phyloP scores from a whole-genome alignment of 2,797 vertebrate species.

The Nannoperca australis region DNA sequence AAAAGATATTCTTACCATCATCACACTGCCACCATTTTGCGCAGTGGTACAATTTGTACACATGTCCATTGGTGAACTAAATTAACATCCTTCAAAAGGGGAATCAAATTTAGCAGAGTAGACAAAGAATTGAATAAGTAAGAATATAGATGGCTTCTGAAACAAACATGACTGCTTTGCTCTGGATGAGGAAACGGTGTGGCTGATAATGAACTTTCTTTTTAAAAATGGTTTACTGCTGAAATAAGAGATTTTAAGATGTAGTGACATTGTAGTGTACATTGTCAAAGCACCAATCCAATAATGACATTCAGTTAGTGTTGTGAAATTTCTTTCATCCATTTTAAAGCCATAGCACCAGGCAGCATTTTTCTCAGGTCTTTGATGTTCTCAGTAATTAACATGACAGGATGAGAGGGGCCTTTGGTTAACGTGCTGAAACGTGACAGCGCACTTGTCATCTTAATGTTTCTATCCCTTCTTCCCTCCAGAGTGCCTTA shows the following conservation, averaged over 20 bases:
- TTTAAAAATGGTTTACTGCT: not conserved
- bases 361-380: slow-evolving; percentile 34
- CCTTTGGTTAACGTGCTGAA: slow-evolving; percentile 9
- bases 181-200: slow-evolving; percentile 10
- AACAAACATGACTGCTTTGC: slow-evolving; percentile 33
- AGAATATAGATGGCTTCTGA: slow-evolving; percentile 4
- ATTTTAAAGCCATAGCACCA: slow-evolving; percentile 17
- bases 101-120: slow-evolving; percentile 41
- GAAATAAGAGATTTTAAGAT: slow-evolving; percentile 6
- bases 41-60: not conserved
- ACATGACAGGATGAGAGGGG: not conserved
- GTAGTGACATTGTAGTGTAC: not conserved
- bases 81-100: not conserved
- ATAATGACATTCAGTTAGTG: slow-evolving; percentile 8
- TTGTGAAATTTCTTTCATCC: slow-evolving; percentile 3
- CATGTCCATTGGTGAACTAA: not conserved
- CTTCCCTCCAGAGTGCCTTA: slow-evolving; percentile 65
- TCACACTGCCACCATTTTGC: not conserved
- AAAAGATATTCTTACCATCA: not conserved
- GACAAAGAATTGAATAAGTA: slow-evolving; percentile 3
- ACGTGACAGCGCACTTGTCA: not conserved
- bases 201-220: not conserved
- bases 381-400: slow-evolving; percentile 13
- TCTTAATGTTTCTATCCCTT: slow-evolving; percentile 3
- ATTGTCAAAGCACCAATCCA: slow-evolving; percentile 20